Evolutionary conservation across 1,140 invertebrate genomes (phyloP), one percentile per base, ranked within the genome.

Genomic region (Homalodisca vitripennis): DNA sequence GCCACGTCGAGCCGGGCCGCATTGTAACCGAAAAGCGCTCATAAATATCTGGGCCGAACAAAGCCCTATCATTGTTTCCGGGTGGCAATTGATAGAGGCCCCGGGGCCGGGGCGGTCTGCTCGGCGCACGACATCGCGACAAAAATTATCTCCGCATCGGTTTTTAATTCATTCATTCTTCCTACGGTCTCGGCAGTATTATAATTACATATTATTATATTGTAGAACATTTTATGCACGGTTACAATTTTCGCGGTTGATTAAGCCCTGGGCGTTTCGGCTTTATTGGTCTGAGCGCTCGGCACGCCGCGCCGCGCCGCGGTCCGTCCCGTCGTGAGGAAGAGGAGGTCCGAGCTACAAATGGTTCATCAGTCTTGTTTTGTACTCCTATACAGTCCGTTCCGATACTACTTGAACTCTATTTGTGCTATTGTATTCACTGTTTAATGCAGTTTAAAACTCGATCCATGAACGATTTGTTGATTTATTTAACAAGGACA

Each of bases 151-250:
- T 29, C 55, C 55, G 48, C n/a, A 51, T 51, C 48, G 48, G 48
- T 22, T 51, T 51, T 51, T 51, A 51, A 51, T 51, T 51, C 48
- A 51, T 51, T 51, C 48, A 20, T 22, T 51, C 48, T 3, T 51
- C 48, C 48, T 13, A 30, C 55, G 24, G 10, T 13, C 24, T 1
- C 24, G 2, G 27, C 14, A 41, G 2, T 24, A 30, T 60, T 60
- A 60, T 60, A 60, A 60, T 60, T 60, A 60, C 55, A 60, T 60
- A 60, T 60, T 60, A 60, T 60, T 60, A 60, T 60, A 60, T 60
- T 60, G 55, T 60, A 30, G 55, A 30, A 13, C 55, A 24, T 60
- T 60, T 60, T 60, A 60, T 60, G 55, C 55, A 60, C 55, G 55
- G 55, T 60, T 60, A 27, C 55, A 60, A 60, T 60, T 60, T 60